phyloP scores from a whole-genome alignment of 2,113 vertebrate species.

The Cranoglanis bouderius region DNA sequence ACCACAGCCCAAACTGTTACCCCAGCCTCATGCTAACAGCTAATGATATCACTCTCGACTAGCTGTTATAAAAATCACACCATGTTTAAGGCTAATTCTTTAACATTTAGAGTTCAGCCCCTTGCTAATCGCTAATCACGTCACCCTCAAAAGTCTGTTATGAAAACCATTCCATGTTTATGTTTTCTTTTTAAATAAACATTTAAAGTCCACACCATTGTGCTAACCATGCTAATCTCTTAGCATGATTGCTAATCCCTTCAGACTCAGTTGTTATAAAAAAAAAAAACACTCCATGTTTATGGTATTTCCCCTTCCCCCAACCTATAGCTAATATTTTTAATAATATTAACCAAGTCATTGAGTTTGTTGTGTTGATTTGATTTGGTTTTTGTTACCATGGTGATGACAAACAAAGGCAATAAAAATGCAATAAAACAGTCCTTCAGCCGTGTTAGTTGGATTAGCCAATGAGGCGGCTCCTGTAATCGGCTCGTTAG shows the following conservation, averaged over 20 bases:
- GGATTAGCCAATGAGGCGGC: background rate
- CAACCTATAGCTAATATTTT: background rate
- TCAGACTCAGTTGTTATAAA: background rate
- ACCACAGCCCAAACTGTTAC: no score
- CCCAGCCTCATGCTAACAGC: no score
- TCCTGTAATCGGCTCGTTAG: background rate
- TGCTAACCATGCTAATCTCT: background rate
- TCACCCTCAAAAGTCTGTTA: background rate
- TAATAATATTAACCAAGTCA: no score
- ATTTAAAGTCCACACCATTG: background rate
- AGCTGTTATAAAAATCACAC: background rate
- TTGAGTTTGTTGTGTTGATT: background rate
- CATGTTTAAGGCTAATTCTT: background rate
- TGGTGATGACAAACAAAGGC: background rate
- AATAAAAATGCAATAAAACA: background rate
- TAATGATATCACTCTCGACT: no score
- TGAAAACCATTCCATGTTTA: background rate
- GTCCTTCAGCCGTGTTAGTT: background rate
- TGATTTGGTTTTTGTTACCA: background rate
- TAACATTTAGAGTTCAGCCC: background rate
- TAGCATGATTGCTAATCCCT: background rate
- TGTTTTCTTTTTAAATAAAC: background rate
- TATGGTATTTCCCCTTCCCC: background rate
- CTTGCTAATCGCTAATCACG: background rate
- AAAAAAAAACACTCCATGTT: background rate